A percentile compares a stretch with the other conserved stretches of the same genome.
These are phyloP conservation scores for Oscheius sp. DNA, from an alignment of 2,888 invertebrate genomes.

Conservation along the genomic window DNA sequence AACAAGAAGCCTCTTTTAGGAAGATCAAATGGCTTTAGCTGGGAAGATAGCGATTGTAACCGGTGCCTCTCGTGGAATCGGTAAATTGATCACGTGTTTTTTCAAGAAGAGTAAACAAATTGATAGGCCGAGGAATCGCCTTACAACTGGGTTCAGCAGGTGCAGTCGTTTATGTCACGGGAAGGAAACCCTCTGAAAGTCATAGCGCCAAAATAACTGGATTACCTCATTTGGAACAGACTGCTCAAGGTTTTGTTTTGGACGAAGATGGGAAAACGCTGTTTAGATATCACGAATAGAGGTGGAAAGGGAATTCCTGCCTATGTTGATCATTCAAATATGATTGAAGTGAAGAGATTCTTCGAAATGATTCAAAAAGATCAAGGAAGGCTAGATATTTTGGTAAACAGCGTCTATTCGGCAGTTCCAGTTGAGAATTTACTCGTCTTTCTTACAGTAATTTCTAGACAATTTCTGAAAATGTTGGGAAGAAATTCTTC, in stretches of 20 bases:
- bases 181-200: conserved; percentile 39
- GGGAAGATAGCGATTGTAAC: conserved; percentile 30
- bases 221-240: conserved; percentile 58
- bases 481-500: conserved; percentile 70
- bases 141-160: conserved; percentile 58
- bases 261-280: background rate
- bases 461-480: conserved; percentile 46
- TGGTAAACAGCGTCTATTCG: conserved; percentile 58
- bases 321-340: conserved; percentile 46
- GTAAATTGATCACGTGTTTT: background rate
- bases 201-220: conserved; percentile 16
- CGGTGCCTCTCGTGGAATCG: conserved; percentile 33
- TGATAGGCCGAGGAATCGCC: conserved; percentile 51
- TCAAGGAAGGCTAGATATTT: conserved; percentile 39
- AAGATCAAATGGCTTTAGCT: conserved; percentile 16
- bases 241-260: conserved; percentile 55
- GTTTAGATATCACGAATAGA: conserved; percentile 40
- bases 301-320: conserved; percentile 47
- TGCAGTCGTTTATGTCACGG: conserved; percentile 57
- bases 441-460: too few species aligned
- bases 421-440: conserved; percentile 35
- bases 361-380: conserved; percentile 41
- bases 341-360: conserved; percentile 45
- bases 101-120: background rate
- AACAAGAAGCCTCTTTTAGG: too few species aligned